Evolutionary conservation across 2,113 vertebrate species (phyloP), one percentile per base, ranked within the genome.

Genomic region (Colinus virginianus): DNA sequence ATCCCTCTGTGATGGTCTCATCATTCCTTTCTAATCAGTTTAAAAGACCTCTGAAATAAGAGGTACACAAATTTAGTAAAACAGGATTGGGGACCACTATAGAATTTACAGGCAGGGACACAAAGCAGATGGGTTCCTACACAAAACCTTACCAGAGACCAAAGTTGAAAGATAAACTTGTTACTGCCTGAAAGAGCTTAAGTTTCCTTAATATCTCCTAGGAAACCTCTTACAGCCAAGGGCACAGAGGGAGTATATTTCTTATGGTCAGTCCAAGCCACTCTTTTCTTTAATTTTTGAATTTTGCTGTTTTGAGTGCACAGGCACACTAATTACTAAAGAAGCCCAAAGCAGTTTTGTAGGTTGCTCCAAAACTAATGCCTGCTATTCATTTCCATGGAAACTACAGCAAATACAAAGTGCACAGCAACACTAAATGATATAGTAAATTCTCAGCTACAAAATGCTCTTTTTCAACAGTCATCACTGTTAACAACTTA

Each of bases 31-130:
- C 21, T 18, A 40, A 7, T 11, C 32, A 2, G 6, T 26, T 74
- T 43, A 5, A 20, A 16, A 69, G 8, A 18, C 6, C 2, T 4
- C 5, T 23, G 38, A 87, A 79, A 61, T 15, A 30, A 0, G 0
- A 5, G 6, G 1, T 34, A 30, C 53, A 26, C 4, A 62, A 45
- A 13, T 13, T 61, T 51, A 45, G 6, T 23, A 8, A 49, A 66
- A 21, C 8, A 69, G 18, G 42, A 51, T 9, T 21, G 4, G 8
- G 5, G 15, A 42, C 3, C 23, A 59, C 34, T 38, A 28, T 5
- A 51, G 23, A 70, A 8, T 10, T 78, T 12, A 42, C 18, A 19
- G 8, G 20, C 13, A 2, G 1, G 7, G 18, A 56, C 7, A 66
- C 43, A 64, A 6, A 3, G 0, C n/a, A 78, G 13, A 8, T 64